Conservation (phyloP, 2,888 invertebrate species). For the Xanthostigma xanthostigma region DNA sequence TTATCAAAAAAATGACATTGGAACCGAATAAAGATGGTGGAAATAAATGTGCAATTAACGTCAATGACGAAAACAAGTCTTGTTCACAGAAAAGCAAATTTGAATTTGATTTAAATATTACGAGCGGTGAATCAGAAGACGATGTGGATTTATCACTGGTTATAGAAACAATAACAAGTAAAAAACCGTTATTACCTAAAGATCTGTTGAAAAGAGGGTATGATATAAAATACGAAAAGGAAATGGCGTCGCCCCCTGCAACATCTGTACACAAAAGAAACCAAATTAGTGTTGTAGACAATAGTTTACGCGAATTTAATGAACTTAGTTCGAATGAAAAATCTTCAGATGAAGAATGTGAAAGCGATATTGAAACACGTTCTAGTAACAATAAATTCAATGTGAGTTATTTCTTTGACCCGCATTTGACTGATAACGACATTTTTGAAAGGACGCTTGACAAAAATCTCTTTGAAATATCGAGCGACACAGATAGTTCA, state of each 20-base stretch:
- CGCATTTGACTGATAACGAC: slow-evolving; percentile 34
- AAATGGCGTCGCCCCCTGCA: too few species aligned
- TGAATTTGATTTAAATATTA: slow-evolving; percentile 11
- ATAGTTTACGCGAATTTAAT: too few species aligned
- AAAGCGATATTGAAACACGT: background rate
- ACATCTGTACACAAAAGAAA: too few species aligned
- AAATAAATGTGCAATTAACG: too few species aligned
- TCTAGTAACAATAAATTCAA: background rate
- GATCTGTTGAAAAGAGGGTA: too few species aligned
- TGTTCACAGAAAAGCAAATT: too few species aligned
- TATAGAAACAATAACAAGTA: slow-evolving; percentile 32
- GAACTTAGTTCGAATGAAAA: background rate
- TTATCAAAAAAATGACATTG: too few species aligned
- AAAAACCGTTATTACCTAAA: slow-evolving; percentile 4
- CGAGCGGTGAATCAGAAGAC: slow-evolving; percentile 22
- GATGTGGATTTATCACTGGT: slow-evolving; percentile 35
- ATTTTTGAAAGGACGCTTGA: slow-evolving; percentile 43
- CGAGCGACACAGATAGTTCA: slow-evolving; percentile 6
- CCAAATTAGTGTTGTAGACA: too few species aligned
- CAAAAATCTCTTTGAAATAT: background rate
- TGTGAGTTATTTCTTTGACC: slow-evolving; percentile 38
- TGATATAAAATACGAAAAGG: too few species aligned
- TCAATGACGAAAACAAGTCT: too few species aligned
- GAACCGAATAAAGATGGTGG: too few species aligned
- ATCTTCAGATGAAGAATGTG: background rate